Conservation (phyloP, 2,113 vertebrate genomes). For the Brienomyrus brachyistius region DNA sequence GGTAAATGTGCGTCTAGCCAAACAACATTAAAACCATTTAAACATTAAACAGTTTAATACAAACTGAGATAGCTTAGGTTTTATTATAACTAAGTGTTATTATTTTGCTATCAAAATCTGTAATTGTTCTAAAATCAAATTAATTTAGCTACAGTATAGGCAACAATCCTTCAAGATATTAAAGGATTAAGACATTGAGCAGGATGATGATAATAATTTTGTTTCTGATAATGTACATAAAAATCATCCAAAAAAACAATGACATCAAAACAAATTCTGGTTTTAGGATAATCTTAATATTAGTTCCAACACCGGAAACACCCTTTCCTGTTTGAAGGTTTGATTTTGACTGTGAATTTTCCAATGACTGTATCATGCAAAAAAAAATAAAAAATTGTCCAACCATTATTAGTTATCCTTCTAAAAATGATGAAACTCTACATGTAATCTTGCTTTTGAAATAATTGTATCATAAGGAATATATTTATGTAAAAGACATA, state of each 20-base stretch:
- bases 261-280: neutral
- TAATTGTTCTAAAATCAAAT: neutral
- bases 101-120: neutral
- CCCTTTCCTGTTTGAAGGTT: neutral
- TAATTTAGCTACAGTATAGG: neutral
- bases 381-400: neutral
- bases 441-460: neutral
- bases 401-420: neutral
- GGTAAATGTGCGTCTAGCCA: neutral
- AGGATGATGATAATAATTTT: neutral
- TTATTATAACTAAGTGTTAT: neutral
- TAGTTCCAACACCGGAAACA: neutral
- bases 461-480: neutral
- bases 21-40: neutral
- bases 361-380: neutral
- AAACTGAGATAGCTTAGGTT: neutral
- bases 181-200: neutral
- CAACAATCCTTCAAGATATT: neutral
- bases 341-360: neutral
- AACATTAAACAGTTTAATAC: neutral
- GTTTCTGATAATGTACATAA: neutral
- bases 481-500: neutral
- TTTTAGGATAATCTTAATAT: neutral
- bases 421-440: neutral
- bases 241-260: neutral